Evolutionary conservation across 2,113 vertebrate species (phyloP).

Genomic region (Nanger granti): DNA sequence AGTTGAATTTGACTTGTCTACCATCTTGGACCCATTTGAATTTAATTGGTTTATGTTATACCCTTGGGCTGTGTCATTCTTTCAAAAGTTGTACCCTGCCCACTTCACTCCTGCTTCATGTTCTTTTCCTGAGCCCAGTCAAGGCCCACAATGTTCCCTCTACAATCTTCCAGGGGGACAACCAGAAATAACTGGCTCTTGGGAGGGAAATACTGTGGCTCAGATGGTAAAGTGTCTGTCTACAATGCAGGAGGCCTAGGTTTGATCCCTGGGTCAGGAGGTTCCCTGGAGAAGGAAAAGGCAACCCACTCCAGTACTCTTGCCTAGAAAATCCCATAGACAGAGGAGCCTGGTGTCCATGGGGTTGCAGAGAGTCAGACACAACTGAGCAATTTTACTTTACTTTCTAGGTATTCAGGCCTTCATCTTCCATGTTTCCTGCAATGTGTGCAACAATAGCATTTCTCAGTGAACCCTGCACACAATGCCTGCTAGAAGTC

Average conservation of each 20-base stretch:
- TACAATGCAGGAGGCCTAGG: too few relatives aligned
- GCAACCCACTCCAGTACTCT: too few relatives aligned
- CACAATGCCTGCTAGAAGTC: not conserved
- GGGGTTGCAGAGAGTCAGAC: too few relatives aligned
- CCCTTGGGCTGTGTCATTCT: not conserved
- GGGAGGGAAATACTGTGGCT: not conserved
- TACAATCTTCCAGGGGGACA: not conserved
- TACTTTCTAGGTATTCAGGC: not conserved
- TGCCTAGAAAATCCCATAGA: too few relatives aligned
- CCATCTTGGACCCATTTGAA: not conserved
- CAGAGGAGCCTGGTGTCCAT: too few relatives aligned
- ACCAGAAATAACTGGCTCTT: not conserved
- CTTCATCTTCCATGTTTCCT: not conserved
- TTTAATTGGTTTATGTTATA: not conserved
- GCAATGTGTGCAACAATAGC: not conserved
- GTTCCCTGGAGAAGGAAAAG: too few relatives aligned
- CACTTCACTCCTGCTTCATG: not conserved
- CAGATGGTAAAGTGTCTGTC: too few relatives aligned
- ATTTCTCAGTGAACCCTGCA: not conserved
- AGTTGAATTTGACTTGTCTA: not conserved
- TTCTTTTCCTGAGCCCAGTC: not conserved
- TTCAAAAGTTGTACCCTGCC: not conserved
- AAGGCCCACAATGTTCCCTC: not conserved
- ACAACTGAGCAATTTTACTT: too few relatives aligned
- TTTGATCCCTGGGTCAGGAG: too few relatives aligned